Base-by-base conservation (phyloP, 2,113 vertebrate species). In the Zosterops japonicus region DNA sequence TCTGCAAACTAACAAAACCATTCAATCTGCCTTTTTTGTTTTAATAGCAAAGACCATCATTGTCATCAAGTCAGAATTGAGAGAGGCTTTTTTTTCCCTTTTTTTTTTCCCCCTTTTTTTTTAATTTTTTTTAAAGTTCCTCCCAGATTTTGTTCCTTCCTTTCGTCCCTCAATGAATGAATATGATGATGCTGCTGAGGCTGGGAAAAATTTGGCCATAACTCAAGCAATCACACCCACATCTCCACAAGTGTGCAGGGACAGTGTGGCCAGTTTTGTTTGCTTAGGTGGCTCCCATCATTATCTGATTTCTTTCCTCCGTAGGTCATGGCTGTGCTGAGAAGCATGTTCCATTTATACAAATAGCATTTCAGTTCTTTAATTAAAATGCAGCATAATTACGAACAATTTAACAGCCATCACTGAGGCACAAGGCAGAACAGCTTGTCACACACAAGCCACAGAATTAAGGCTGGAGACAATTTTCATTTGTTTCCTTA, bases 401-500 rank as follows among this genome's bases (percentile, higher is more conserved):
- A 86, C 87, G 77, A 93, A 63, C 92, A 68, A 82, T 39, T 56
- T 80, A 50, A 9, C 53, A 92, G 71, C 15, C 75, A 88, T 56
- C 68, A 68, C 46, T 0, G 1, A 72, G 83, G 52, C 90, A 88
- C 65, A 68, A 78, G 84, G 56, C 72, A 86, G 56, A 96, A 83
- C 96, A 96, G 87, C 85, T 94, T 89, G 81, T 53, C 76, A 44
- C 64, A 59, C 72, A 83, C 87, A 87, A 91, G 87, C 79, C 71
- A 35, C 47, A 63, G 82, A 71, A 77, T 88, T 93, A 87, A 83
- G 61, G 63, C 82, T 74, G 59, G 24, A 56, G 75, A 87, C 3
- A 4, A 90, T 94, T 92, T 91, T 92, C 72, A 95, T 97, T 84
- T 94, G 76, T 82, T 65, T 92, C 79, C 84, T 95, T 97, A 94